These are phyloP conservation scores for Bujurquina vittata DNA, from an alignment of 2,113 vertebrate genomes.

Conservation along the genomic window DNA sequence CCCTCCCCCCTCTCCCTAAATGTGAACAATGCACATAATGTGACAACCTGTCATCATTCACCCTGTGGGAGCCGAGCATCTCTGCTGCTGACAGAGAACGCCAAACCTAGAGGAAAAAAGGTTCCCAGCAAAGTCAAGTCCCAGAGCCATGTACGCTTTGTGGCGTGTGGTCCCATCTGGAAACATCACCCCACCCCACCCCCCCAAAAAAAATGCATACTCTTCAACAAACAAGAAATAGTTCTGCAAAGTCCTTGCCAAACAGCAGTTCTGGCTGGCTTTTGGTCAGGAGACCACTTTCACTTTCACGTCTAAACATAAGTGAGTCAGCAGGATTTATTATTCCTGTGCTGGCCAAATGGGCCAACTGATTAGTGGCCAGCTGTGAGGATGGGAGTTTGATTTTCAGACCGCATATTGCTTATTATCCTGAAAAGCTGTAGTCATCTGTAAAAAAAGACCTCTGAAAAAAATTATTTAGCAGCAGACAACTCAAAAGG, in stretches of 20 bases:
- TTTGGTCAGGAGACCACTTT: constrained; percentile 16
- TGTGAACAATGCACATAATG: constrained; percentile 3
- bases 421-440: background rate
- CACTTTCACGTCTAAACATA: constrained; percentile 19
- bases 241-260: constrained; percentile 15
- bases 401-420: constrained; percentile 1
- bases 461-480: background rate
- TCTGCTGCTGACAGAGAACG: constrained; percentile 11
- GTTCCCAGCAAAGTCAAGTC: constrained; percentile 44
- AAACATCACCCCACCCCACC: background rate
- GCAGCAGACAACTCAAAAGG: background rate
- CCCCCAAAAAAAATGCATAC: background rate
- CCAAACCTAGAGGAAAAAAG: constrained; percentile 8
- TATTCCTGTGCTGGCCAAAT: constrained; percentile 27
- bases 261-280: constrained; percentile 25
- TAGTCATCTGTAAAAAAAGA: background rate
- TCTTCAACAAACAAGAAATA: constrained; percentile 15
- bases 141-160: background rate
- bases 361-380: constrained; percentile 27
- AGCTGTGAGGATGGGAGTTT: constrained; percentile 43
- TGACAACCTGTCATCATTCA: constrained; percentile 37
- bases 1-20: background rate
- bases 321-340: constrained; percentile 9
- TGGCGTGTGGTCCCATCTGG: constrained; percentile 62
- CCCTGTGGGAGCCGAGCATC: constrained; percentile 12